Conservation (phyloP, 2,888 invertebrate species). For the Plebejus anna region DNA sequence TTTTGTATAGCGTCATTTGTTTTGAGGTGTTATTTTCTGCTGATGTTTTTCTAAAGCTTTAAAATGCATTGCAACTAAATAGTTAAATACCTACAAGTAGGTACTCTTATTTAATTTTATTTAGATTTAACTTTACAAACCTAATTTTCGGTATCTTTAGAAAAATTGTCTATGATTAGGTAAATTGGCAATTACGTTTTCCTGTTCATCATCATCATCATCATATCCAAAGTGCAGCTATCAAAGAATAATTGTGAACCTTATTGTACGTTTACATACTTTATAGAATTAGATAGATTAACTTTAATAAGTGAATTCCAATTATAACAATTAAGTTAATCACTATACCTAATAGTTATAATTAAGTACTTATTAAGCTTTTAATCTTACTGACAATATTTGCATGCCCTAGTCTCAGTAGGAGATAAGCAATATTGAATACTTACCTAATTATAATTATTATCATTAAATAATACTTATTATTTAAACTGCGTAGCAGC, state of each 20-base stretch:
- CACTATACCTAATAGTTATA: too few relatives aligned
- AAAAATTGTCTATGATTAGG: neutral
- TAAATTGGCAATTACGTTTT: neutral
- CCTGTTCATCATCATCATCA: neutral
- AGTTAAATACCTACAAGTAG: too few relatives aligned
- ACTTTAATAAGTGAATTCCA: neutral
- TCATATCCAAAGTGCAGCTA: neutral
- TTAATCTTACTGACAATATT: constrained; percentile 11
- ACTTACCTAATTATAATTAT: neutral
- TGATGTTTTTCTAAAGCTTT: neutral
- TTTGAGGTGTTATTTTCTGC: neutral
- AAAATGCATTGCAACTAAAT: neutral
- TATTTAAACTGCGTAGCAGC: neutral
- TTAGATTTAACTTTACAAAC: neutral
- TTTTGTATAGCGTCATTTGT: neutral
- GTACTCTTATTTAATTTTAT: too few relatives aligned
- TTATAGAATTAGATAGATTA: too few relatives aligned
- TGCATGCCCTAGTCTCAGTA: neutral
- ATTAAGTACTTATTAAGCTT: neutral
- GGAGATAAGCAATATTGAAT: neutral
- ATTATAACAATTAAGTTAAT: neutral
- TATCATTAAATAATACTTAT: neutral
- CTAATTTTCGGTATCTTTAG: neutral
- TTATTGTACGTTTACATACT: too few relatives aligned
- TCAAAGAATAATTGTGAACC: too few relatives aligned